phyloP scores from a whole-genome alignment of 2,888 invertebrate genomes.

The Hyposoter didymator region DNA sequence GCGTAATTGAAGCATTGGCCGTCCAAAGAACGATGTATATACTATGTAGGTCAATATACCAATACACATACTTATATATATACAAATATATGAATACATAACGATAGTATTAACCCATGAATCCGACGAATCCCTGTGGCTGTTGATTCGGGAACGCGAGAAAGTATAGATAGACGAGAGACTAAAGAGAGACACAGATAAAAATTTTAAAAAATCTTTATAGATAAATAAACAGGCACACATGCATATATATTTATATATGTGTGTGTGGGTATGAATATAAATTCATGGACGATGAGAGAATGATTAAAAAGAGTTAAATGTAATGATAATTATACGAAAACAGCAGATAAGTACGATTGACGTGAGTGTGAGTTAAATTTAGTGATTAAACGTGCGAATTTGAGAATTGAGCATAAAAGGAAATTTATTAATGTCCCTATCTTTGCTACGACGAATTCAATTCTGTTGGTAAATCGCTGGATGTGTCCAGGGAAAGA shows the following conservation, averaged over 20 bases:
- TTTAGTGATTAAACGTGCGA: slow-evolving; percentile 15
- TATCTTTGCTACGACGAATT: slow-evolving; percentile 15
- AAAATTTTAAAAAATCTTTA: background rate
- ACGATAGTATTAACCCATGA: slow-evolving; percentile 15
- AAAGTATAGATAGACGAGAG: slow-evolving; percentile 64
- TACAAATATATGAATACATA: background rate
- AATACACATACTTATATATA: background rate
- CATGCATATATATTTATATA: slow-evolving; percentile 31
- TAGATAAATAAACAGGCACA: slow-evolving; percentile 22
- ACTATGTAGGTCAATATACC: slow-evolving; percentile 27
- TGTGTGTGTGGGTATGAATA: slow-evolving; percentile 36
- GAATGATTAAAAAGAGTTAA: slow-evolving; percentile 27
- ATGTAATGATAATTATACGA: slow-evolving; percentile 25
- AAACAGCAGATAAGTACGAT: slow-evolving; percentile 38
- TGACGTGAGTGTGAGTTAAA: slow-evolving; percentile 39
- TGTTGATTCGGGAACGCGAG: slow-evolving; percentile 65
- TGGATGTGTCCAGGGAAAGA: slow-evolving; percentile 1
- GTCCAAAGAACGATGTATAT: slow-evolving; percentile 37
- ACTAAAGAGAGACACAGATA: background rate
- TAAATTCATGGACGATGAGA: slow-evolving; percentile 51
- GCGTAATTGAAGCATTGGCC: slow-evolving; percentile 53
- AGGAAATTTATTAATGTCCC: slow-evolving; percentile 4
- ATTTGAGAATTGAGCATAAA: slow-evolving; percentile 19
- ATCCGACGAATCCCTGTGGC: slow-evolving; percentile 40
- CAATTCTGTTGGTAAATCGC: background rate